A percentile compares a stretch with the other conserved stretches of the same genome.
These are phyloP conservation scores for Stercorarius parasiticus DNA, from an alignment of 2,113 vertebrate genomes.

Conservation along the genomic window DNA sequence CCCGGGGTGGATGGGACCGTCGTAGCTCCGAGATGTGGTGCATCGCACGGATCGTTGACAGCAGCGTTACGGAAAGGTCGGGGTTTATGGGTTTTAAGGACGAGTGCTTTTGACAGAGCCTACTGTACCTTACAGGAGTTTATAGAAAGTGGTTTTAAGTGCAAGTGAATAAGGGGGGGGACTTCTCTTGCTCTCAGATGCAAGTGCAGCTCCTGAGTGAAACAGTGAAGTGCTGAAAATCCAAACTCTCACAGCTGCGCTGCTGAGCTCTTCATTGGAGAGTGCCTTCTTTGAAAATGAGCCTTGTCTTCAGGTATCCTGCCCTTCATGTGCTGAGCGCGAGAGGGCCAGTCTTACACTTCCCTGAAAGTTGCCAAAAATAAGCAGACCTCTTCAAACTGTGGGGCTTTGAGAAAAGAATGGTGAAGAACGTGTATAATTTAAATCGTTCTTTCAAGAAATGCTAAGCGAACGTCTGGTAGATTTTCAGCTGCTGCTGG, in stretches of 20 bases:
- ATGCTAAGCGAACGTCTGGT: not conserved
- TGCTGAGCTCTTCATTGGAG: not conserved
- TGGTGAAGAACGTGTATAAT: not conserved
- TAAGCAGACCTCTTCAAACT: slow-evolving; percentile 40
- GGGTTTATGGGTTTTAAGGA: not conserved
- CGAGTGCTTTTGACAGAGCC: not conserved
- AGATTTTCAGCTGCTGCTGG: not conserved
- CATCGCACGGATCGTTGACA: not conserved
- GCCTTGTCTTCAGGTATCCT: not conserved
- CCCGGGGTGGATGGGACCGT: not conserved
- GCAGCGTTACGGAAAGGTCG: fast-evolving
- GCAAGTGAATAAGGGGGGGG: not conserved
- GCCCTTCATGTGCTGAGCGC: not conserved
- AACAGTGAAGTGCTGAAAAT: not conserved
- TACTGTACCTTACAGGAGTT: not conserved
- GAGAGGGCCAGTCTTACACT: not conserved
- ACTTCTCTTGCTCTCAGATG: not conserved
- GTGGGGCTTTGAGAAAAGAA: slow-evolving; percentile 10
- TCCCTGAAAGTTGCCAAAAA: not conserved
- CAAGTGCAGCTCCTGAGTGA: not conserved
- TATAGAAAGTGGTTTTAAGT: not conserved
- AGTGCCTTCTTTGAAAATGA: no score
- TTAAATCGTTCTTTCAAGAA: not conserved
- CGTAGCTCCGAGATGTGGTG: not conserved
- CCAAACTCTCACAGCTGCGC: not conserved